Conservation (phyloP, 2,113 vertebrate species). For the Dasyornis broadbenti region DNA sequence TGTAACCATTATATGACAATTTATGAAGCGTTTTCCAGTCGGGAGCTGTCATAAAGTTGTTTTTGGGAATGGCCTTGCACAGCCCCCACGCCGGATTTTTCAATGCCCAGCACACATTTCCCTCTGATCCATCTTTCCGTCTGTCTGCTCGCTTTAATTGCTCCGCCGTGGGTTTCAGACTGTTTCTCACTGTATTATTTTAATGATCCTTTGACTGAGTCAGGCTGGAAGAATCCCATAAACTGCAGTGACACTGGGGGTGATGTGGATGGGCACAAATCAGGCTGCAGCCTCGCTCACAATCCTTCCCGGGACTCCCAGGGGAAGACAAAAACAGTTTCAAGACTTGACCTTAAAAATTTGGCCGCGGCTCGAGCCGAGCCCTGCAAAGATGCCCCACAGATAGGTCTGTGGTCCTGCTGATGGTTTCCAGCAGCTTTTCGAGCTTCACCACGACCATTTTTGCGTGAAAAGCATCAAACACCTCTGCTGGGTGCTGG, state of each 20-base stretch:
- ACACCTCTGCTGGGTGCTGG: background rate
- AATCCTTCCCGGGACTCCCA: background rate
- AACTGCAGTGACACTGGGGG: background rate
- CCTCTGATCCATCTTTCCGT: background rate
- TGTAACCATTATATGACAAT: too few relatives aligned
- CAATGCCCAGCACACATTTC: background rate
- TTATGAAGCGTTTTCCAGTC: background rate
- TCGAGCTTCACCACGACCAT: background rate
- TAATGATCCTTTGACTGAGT: slow-evolving; percentile 56
- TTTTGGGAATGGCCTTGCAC: background rate
- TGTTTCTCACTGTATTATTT: slow-evolving; percentile 48
- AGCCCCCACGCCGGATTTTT: background rate
- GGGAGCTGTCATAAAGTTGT: background rate
- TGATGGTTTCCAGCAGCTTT: background rate
- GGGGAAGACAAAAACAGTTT: background rate
- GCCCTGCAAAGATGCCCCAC: background rate
- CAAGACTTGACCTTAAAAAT: background rate
- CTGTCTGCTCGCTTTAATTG: background rate
- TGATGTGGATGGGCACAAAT: slow-evolving; percentile 25
- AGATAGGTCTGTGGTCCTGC: background rate
- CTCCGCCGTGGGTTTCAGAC: background rate
- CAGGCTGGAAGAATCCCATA: slow-evolving; percentile 50
- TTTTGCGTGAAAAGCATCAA: background rate
- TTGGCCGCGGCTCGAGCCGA: accelerated
- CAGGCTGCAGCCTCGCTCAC: background rate